Base-by-base conservation (phyloP, 35 echinoderm and acorn worm species). In the Apostichopus californicus region DNA sequence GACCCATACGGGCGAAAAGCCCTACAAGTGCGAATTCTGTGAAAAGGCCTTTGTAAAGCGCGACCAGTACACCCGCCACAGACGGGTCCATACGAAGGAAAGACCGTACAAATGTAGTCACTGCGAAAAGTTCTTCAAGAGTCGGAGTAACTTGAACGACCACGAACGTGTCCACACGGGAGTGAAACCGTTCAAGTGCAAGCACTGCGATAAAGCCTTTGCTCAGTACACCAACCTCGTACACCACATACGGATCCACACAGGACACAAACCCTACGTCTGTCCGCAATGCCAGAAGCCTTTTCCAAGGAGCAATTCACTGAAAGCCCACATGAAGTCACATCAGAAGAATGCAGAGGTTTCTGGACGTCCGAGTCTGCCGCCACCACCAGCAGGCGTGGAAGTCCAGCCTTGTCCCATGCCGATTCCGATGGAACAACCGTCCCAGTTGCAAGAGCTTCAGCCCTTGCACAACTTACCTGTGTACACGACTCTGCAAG, bases 21-120 rank as follows among this genome's bases (percentile, higher is more conserved):
- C 95, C 1, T 96, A 96, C 81, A 90, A 87, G 82, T 96, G 95
- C 72, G 87, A 93, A 17, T 90, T 94, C 10, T 96, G 95, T 60
- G 79, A 90, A 26, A 96, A 96, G 63, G 95, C 95, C 13, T 96
- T 96, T 78, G 92, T 80, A 0, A 93, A 96, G 25, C 80, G 80
- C 11, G 87, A 89, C 55, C 90, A 92, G 63, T 79, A 92, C 13
- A 94, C 89, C 5, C 63, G 90, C 26, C 95, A 96, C 23, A 53
- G 83, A 65, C 82, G 93, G 9, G 90, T 94, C 55, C 95, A 96
- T 78, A 94, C 95, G 14, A 89, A 94, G 34, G 95, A 94, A 56
- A 82, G 83, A 75, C 95, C 95, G 12, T 96, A 92, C 68, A 89
- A 92, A 22, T 96, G 95, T 23, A 86, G 91, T 9, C 77, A 80